Base-by-base conservation (phyloP, 2,113 vertebrate species). In the Mustela nigripes region DNA sequence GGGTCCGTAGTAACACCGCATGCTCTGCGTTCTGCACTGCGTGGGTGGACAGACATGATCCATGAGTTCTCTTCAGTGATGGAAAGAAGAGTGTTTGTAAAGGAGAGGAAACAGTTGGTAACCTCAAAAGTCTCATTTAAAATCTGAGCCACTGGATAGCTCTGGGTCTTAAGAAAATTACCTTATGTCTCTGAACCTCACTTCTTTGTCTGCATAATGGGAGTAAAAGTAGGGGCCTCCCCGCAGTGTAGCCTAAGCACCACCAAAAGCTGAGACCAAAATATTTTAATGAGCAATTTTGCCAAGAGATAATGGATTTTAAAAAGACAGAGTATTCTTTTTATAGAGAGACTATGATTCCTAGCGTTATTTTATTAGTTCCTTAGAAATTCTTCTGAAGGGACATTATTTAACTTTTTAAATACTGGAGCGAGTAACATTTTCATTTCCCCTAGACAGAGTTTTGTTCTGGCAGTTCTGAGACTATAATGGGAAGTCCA, bases 401-500 rank as follows among this genome's bases (percentile, higher is more conserved):
- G 22, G 16, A 63, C 19, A 8, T 53, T 63, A 48, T 58, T 53
- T 42, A 48, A 15, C 53, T 88, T 95, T 95, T 73, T 63, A 87
- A 80, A 56, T 80, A 31, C 69, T 60, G n/a, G 26, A 73, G 73
- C 39, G 45, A 58, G 62, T 53, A 36, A 22, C 4, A 10, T 39
- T 92, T 73, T 74, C 1, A 11, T 71, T 95, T 95, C 53, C 15
- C 26, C 5, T 9, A 19, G 11, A 18, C 73, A 2, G 10, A 33
- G 50, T 88, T 89, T 89, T 93, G 11, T 94, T 31, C 69, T 89
- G n/a, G 33, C 78, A 89, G 31, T 89, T 92, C 42, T 89, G 53
- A 85, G 73, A 91, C 79, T 69, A 7, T 74, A 62, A 45, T 56
- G 71, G 42, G 80, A 89, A 81, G n/a, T 33, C 9, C 42, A 89